These are phyloP conservation scores for Erannis defoliaria DNA, from an alignment of 2,888 invertebrate genomes.

Conservation along the genomic window DNA sequence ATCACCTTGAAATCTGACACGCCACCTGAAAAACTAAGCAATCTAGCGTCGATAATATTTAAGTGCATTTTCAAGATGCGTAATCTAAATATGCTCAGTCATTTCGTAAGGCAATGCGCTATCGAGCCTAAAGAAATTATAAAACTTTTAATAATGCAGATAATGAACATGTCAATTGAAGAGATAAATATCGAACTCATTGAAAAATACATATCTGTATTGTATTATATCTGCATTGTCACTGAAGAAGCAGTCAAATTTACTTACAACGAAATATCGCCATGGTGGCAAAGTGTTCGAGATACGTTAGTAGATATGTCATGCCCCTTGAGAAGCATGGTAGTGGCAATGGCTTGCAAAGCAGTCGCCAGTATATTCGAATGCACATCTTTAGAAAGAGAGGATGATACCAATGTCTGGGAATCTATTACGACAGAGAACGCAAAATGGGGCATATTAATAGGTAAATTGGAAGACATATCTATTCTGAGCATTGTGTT, in stretches of 20 bases:
- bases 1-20: conserved; percentile 64
- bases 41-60: conserved; percentile 68
- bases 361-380: conserved; percentile 88
- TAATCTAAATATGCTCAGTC: conserved; percentile 58
- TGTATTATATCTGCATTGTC: conserved; percentile 89
- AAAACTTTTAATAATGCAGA: conserved; percentile 89
- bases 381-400: conserved; percentile 75
- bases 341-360: conserved; percentile 94
- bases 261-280: conserved; percentile 90
- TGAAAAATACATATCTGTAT: conserved; percentile 88
- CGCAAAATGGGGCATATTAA: conserved; percentile 94
- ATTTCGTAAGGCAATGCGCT: conserved; percentile 63
- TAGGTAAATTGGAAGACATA: conserved; percentile 96
- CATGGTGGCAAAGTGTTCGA: conserved; percentile 94
- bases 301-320: conserved; percentile 90
- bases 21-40: conserved; percentile 64
- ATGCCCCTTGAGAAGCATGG: conserved; percentile 92
- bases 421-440: conserved; percentile 94
- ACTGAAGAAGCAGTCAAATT: conserved; percentile 87
- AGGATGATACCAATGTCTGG: conserved; percentile 88
- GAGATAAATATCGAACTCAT: conserved; percentile 86
- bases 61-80: conserved; percentile 80
- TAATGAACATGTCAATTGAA: conserved; percentile 89
- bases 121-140: conserved; percentile 88
- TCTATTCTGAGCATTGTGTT: conserved; percentile 92